A percentile compares a stretch with the other conserved stretches of the same genome.
These are phyloP conservation scores for Emmelina monodactyla DNA, from an alignment of 2,888 invertebrate species.

Conservation along the genomic window DNA sequence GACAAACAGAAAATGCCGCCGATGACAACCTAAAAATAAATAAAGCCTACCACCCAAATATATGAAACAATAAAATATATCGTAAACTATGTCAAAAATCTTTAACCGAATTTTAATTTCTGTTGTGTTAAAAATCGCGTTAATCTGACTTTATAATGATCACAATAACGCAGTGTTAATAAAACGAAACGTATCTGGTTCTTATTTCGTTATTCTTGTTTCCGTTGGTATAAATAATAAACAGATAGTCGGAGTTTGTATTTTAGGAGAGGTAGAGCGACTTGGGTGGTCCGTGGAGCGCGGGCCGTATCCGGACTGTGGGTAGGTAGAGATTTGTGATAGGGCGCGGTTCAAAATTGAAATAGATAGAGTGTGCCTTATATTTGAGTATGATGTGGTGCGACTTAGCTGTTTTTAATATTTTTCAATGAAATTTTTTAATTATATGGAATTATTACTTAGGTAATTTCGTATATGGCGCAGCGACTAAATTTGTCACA, in stretches of 20 bases:
- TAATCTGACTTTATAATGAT: constrained; percentile 33
- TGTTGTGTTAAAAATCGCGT: constrained; percentile 26
- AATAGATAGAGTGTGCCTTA: too few species aligned
- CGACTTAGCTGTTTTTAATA: too few species aligned
- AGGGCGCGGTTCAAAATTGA: constrained; percentile 50
- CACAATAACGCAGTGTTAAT: constrained; percentile 13
- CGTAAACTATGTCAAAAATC: too few species aligned
- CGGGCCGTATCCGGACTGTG: constrained; percentile 36
- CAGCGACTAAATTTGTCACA: too few species aligned
- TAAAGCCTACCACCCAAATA: too few species aligned
- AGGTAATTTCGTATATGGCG: too few species aligned
- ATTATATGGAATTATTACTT: too few species aligned
- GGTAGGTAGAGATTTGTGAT: constrained; percentile 58
- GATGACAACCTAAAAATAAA: too few species aligned
- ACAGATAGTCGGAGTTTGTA: constrained; percentile 44
- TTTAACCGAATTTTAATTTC: constrained; percentile 35
- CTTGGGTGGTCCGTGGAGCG: constrained; percentile 49
- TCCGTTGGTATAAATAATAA: constrained; percentile 36
- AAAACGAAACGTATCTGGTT: constrained; percentile 28
- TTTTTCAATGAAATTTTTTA: too few species aligned
- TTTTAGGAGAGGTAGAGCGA: constrained; percentile 45
- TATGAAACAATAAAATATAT: too few species aligned
- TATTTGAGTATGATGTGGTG: too few species aligned
- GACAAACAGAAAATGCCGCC: too few species aligned
- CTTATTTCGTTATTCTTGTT: constrained; percentile 39